Evolutionary conservation across 2,113 vertebrate species (phyloP).

Genomic region (Abramis brama): DNA sequence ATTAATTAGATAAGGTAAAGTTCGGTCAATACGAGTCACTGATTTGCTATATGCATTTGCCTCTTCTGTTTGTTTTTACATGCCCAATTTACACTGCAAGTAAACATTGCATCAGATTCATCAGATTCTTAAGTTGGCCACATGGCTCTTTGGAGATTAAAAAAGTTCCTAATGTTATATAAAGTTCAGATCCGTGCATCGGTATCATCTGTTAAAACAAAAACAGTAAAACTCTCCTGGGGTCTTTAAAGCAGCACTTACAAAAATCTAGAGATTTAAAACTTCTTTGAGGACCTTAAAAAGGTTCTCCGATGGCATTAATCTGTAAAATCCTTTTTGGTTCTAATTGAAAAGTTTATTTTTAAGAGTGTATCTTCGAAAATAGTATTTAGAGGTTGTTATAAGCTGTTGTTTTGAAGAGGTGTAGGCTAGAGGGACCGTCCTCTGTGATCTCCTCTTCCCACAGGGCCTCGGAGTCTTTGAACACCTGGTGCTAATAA

Average conservation of each 20-base stretch:
- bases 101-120: neutral
- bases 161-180: neutral
- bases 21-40: neutral
- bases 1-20: neutral
- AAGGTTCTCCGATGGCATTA: neutral
- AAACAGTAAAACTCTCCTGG: neutral
- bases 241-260: neutral
- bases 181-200: neutral
- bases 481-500: slow-evolving; percentile 43
- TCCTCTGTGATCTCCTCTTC: slow-evolving; percentile 25
- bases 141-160: neutral
- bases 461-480: neutral
- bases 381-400: slow-evolving; percentile 8
- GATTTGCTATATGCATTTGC: neutral
- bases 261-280: neutral
- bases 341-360: slow-evolving; percentile 2
- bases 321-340: neutral
- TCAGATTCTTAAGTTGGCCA: neutral
- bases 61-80: neutral
- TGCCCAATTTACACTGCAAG: neutral
- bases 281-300: neutral
- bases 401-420: slow-evolving; percentile 20
- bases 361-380: slow-evolving; percentile 2
- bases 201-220: neutral
- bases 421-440: neutral